phyloP scores from a whole-genome alignment of 2,113 vertebrate genomes.

The Numida meleagris region DNA sequence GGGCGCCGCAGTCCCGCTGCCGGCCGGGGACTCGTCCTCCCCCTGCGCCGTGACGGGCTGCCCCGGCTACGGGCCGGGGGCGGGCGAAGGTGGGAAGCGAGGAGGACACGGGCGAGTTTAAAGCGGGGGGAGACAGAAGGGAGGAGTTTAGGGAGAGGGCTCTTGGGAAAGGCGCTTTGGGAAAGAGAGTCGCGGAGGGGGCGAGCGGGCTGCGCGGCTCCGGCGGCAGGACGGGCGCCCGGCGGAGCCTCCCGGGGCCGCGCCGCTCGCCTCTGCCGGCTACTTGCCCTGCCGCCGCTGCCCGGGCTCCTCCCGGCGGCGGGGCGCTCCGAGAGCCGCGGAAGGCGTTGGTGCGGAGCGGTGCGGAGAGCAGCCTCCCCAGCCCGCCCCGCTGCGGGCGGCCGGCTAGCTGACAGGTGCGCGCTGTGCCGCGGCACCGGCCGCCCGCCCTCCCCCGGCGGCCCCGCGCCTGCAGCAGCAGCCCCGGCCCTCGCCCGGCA shows the following conservation, averaged over 20 bases:
- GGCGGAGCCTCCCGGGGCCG: neutral
- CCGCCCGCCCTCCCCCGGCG: neutral
- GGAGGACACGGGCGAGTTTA: neutral
- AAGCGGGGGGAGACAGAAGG: neutral
- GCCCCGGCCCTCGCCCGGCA: conserved; percentile 11
- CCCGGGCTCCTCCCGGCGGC: neutral
- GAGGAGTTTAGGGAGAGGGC: neutral
- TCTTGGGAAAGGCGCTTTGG: neutral
- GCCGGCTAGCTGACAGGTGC: conserved; percentile 83
- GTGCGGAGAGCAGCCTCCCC: no score
- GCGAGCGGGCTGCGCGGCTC: neutral
- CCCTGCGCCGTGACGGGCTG: neutral
- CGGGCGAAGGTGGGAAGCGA: neutral
- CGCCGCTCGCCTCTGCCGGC: neutral
- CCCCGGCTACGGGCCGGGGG: neutral
- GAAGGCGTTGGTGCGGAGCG: no score
- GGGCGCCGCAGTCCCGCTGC: no score
- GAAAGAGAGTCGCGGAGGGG: neutral
- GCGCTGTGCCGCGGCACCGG: neutral
- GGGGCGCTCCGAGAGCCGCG: neutral
- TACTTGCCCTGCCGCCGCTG: conserved; percentile 53
- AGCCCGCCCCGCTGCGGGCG: neutral
- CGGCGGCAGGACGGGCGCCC: neutral
- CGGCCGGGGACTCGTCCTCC: neutral
- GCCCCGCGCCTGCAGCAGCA: neutral